Conservation (phyloP, 2,888 invertebrate species). For the Leistus spinibarbis region DNA sequence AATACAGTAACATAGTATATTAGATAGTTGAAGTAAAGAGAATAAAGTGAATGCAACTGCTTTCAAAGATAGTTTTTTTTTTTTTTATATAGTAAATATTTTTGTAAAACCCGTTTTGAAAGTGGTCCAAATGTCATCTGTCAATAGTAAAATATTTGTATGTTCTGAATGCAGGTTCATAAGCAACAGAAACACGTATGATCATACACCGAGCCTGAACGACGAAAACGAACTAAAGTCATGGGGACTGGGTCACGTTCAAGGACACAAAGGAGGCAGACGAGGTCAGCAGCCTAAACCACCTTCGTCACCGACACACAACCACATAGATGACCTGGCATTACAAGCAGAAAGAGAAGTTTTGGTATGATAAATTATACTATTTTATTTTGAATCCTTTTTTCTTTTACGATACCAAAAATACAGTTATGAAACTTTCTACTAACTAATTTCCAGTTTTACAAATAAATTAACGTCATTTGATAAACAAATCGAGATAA, state of each 20-base stretch:
- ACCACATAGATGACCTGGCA: slow-evolving; percentile 58
- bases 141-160: neutral
- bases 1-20: too few relatives aligned
- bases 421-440: neutral
- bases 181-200: slow-evolving; percentile 38
- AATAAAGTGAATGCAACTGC: too few relatives aligned
- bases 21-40: too few relatives aligned
- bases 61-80: neutral
- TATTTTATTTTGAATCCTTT: neutral
- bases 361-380: slow-evolving; percentile 56
- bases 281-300: slow-evolving; percentile 48
- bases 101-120: slow-evolving; percentile 11
- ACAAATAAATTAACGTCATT: neutral
- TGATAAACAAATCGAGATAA: neutral
- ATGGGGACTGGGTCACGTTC: slow-evolving; percentile 65
- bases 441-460: neutral
- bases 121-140: neutral
- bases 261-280: slow-evolving; percentile 44
- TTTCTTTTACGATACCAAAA: neutral
- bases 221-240: slow-evolving; percentile 67
- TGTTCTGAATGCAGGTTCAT: slow-evolving; percentile 31
- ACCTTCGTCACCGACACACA: slow-evolving; percentile 53
- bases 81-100: neutral
- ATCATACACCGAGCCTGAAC: slow-evolving; percentile 50
- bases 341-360: slow-evolving; percentile 66